Evolutionary conservation across 2,113 vertebrate species (phyloP).

Genomic region (Calonectris borealis): DNA sequence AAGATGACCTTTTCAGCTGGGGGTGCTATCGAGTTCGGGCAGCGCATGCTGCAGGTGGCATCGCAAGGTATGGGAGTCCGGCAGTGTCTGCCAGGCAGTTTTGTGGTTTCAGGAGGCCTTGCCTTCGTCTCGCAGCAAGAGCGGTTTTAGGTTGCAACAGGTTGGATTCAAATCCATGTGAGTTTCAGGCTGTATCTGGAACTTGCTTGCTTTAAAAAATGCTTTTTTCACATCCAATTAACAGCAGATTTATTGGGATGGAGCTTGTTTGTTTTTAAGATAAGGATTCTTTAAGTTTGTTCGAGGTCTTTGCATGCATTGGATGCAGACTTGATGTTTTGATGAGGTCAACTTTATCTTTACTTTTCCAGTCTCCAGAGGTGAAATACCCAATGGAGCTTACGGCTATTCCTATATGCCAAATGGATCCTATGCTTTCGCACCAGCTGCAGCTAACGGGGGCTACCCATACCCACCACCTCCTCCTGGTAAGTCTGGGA

Average conservation of each 20-base stretch:
- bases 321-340: background rate
- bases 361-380: conserved; percentile 85
- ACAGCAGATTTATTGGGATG: background rate
- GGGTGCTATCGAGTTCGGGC: conserved; percentile 96
- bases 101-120: background rate
- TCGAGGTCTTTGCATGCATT: background rate
- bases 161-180: background rate
- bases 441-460: conserved; percentile 84
- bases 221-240: background rate
- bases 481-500: conserved; percentile 75
- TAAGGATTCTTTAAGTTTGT: background rate
- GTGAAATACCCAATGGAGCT: conserved; percentile 82
- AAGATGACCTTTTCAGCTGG: conserved; percentile 88
- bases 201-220: background rate
- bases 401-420: conserved; percentile 91
- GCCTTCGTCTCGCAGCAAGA: background rate
- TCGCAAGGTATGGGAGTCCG: conserved; percentile 83
- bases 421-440: conserved; percentile 85
- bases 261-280: background rate
- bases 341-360: background rate
- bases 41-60: conserved; percentile 92
- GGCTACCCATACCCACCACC: conserved; percentile 86
- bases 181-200: background rate
- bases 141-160: background rate
- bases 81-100: background rate